Base-by-base conservation (phyloP, 2,888 invertebrate genomes). In the Athalia circularis region DNA sequence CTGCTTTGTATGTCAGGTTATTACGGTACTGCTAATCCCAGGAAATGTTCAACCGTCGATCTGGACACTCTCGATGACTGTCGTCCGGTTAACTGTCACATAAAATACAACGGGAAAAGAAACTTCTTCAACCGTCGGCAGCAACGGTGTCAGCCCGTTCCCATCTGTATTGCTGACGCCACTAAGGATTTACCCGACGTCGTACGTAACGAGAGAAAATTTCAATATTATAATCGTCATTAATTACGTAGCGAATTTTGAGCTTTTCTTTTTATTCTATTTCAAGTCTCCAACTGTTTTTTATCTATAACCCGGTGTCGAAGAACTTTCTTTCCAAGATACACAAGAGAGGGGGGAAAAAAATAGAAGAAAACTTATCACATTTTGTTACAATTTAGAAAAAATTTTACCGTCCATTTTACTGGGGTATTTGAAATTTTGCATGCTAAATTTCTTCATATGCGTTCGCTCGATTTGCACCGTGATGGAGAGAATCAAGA, bases 71-170 rank as follows among this genome's bases (percentile, higher is more conserved):
- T 91, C 8, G 86, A 89, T 43, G 90, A 90, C 59, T 93, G 93
- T 82, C 88, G 87, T n/a, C 92, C 92, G 0, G 90, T 92, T 0
- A 91, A 92, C 82, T 93, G 93, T 82, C 91, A 92, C 79, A 90
- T 92, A 81, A 93, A 93, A 80, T 93, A 93, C 85, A 91, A 92
- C 72, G 93, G 92, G 0, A 87, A 86, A 74, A 89, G 91, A 57
- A 92, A 90, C 84, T 93, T 88, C 82, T 93, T 91, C 83, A 92
- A 92, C 77, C 76, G 80, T 65, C 82, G 82, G 72, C 57, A 81
- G 57, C 82, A 80, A 62, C 80, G 81, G 61, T 83, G 80, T 81
- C 88, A 90, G 80, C 83, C 85, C 76, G 90, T 91, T 57, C 90
- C 91, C 5, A 79, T 85, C 43, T 91, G 91, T 81, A 82, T 88